Evolutionary conservation across 2,797 vertebrate genomes (phyloP), one percentile per base, ranked within the genome.

Genomic region (Halcyon badia): DNA sequence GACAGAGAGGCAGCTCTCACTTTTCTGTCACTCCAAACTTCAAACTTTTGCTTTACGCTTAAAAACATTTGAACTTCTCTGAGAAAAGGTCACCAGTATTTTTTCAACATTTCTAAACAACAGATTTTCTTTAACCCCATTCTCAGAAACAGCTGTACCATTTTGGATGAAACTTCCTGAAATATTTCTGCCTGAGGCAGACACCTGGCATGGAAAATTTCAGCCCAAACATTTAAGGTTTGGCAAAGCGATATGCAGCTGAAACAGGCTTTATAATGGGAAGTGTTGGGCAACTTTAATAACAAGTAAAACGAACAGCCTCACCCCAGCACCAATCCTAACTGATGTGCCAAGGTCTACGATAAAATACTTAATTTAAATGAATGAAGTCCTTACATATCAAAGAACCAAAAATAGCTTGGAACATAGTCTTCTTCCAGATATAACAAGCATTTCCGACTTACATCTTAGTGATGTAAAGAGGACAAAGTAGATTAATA

Each of bases 391-490:
- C 86, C 82, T 94, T 91, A 83, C 85, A 80, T 96, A 97, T 94
- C 88, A 96, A 97, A 96, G 52, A 35, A 95, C 86, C 49, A 91
- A 91, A 97, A 98, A 96, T 96, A 97, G 87, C 94, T 97, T 75
- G 71, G 75, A 76, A 97, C 90, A 97, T 66, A 94, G 60, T 90
- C 71, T 96, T 97, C 92, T 97, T 97, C 87, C 87, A 98, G 94
- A 82, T 97, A 91, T 79, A 96, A 95, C 69, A 97, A 94, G 41
- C 73, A 89, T 94, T 97, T 98, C 93, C 10, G 24, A 92, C 20
- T 87, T 95, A 95, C 3, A 20, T 89, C 62, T 97, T 96, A 97
- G 62, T 95, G 93, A 89, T 96, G 81, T 96, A 95, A 96, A 96
- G 83, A 97, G 65, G 97, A 97, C 44, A 64, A 96, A 95, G 78